Base-by-base conservation (phyloP, 2,113 vertebrate genomes). In the Malurus cyaneus region DNA sequence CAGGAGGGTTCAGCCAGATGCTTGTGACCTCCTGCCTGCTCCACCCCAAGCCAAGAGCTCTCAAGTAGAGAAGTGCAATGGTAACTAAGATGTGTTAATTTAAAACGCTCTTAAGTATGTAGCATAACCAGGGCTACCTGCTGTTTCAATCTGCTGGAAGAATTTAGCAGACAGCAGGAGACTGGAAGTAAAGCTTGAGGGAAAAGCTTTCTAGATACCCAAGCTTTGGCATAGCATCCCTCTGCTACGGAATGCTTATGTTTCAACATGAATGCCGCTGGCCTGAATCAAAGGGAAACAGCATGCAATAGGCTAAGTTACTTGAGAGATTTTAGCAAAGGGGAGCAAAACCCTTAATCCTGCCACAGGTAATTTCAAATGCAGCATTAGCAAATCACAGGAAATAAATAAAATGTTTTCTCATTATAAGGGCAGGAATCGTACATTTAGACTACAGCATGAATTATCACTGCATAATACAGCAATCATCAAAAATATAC, bases 111-210 rank as follows among this genome's bases (percentile, higher is more conserved):
- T 93, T 96, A 94, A 96, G 92, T 92, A 94, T 46, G 91, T 13
- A 86, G 94, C 74, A 70, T 96, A 97, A 97, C 90, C 79, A 79
- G 74, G 13, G 39, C 87, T 93, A 97, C 94, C 97, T 89, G 96
- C 97, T 94, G 94, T 77, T 97, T 85, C 93, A 96, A 97, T 93
- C 95, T 95, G 96, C 93, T 96, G 80, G 93, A 96, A 92, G 94
- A 95, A 85, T 93, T 97, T 90, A 96, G 32, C 81, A 87, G 89
- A 83, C 95, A 96, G 96, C 94, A 89, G 96, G 95, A 95, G 88
- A 80, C n/a, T 85, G 93, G 90, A 91, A 87, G 86, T 69, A 77
- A 95, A 93, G 94, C 96, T 95, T 82, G 44, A 93, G 91, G 94
- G 92, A 96, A 90, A 95, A 67, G 60, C 61, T 39, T 70, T 87